These are phyloP conservation scores for Rafetus swinhoei DNA, from an alignment of 2,113 vertebrate species.

Conservation along the genomic window DNA sequence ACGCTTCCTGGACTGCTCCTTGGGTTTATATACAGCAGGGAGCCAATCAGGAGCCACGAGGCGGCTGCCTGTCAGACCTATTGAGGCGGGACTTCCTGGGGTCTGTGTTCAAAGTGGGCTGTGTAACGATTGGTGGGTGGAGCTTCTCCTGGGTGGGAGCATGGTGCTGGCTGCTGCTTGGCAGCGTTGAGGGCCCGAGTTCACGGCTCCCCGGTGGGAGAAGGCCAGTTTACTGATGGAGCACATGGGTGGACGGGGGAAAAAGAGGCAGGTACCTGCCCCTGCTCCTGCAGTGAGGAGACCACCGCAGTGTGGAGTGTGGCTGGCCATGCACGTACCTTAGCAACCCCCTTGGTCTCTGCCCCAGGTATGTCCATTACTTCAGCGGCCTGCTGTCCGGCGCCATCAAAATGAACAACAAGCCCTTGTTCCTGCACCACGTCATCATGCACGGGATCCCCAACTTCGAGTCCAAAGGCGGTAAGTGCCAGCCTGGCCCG, in stretches of 20 bases:
- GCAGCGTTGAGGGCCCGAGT: neutral
- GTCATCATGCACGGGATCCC: constrained; percentile 99
- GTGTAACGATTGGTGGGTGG: neutral
- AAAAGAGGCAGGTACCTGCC: neutral
- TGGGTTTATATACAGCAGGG: neutral
- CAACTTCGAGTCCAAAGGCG: constrained; percentile 96
- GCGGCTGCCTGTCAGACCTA: neutral
- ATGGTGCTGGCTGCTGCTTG: neutral
- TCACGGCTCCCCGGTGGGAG: neutral
- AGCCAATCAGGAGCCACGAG: neutral
- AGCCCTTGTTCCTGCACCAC: constrained; percentile 95
- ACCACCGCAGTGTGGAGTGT: too few species aligned
- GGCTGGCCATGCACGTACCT: neutral
- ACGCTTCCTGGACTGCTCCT: neutral
- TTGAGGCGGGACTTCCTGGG: neutral
- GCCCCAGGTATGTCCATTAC: constrained; percentile 93
- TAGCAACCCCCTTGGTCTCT: neutral
- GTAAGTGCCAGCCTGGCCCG: constrained; percentile 61
- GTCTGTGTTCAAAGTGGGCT: neutral
- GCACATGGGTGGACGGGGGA: neutral
- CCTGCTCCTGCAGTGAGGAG: neutral
- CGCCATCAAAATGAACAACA: constrained; percentile 99
- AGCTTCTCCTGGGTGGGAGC: neutral
- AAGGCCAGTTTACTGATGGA: neutral
- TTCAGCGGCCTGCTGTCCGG: constrained; percentile 97